Conservation (phyloP, 2,797 vertebrate species). For the Tragopan temminckii region DNA sequence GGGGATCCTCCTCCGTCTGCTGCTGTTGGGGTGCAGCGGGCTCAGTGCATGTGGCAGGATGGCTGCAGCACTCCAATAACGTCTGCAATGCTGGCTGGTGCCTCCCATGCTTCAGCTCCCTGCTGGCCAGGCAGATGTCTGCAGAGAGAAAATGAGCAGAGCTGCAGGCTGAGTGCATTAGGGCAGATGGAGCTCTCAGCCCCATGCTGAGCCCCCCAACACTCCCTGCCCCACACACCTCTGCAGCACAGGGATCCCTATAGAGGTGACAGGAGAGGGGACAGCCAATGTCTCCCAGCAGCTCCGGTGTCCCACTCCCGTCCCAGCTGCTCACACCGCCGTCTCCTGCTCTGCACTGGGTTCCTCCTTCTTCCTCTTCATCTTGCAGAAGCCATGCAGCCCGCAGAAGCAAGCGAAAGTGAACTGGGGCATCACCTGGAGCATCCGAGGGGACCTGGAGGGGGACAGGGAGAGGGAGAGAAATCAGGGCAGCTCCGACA, state of each 20-base stretch:
- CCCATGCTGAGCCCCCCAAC: background rate
- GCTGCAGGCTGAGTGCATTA: background rate
- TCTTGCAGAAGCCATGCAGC: constrained; percentile 91
- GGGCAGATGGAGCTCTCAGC: background rate
- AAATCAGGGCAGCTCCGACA: background rate
- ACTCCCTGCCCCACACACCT: background rate
- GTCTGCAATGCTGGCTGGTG: background rate
- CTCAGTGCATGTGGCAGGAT: background rate
- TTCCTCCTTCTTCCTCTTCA: constrained; percentile 86
- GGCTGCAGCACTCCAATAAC: background rate
- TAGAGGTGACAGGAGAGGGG: background rate
- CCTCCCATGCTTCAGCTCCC: background rate
- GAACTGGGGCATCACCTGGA: constrained; percentile 91
- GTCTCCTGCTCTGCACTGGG: constrained; percentile 81
- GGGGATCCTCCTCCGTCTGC: accelerated
- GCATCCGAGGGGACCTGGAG: constrained; percentile 52
- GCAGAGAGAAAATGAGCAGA: background rate
- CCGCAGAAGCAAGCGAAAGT: constrained; percentile 96
- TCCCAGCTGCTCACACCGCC: constrained; percentile 77
- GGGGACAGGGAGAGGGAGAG: background rate
- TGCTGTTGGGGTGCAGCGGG: background rate
- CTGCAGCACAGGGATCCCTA: background rate
- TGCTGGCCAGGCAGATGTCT: background rate
- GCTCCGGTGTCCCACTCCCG: accelerated
- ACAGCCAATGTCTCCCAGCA: background rate